phyloP scores from a whole-genome alignment of 2,113 vertebrate species.

The Oncorhynchus keta region DNA sequence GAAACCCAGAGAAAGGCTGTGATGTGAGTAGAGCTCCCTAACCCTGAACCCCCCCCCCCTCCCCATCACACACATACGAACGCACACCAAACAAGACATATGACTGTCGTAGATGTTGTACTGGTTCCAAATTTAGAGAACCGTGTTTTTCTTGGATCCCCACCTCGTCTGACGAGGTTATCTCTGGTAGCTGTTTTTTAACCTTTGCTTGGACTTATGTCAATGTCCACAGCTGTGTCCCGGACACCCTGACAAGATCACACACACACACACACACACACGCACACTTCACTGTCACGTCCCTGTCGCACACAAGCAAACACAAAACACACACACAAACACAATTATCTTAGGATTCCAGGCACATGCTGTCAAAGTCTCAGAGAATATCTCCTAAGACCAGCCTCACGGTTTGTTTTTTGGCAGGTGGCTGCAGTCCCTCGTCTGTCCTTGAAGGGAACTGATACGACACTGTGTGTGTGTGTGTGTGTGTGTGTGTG shows the following conservation, averaged over 20 bases:
- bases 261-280: not conserved
- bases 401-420: slow-evolving; percentile 41
- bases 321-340: slow-evolving; percentile 3
- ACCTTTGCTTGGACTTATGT: slow-evolving; percentile 26
- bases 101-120: slow-evolving; percentile 19
- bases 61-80: not conserved
- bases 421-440: slow-evolving; percentile 48
- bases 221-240: slow-evolving; percentile 17
- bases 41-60: slow-evolving; percentile 13
- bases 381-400: slow-evolving; percentile 49
- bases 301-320: not conserved
- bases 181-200: slow-evolving; percentile 22
- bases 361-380: slow-evolving; percentile 48
- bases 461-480: slow-evolving; percentile 18
- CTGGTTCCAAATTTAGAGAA: slow-evolving; percentile 21
- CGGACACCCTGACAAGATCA: slow-evolving; percentile 4
- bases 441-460: slow-evolving; percentile 47
- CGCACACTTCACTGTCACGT: not conserved
- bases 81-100: slow-evolving; percentile 9
- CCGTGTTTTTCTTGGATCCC: slow-evolving; percentile 8
- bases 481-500: too few species aligned
- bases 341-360: slow-evolving; percentile 56
- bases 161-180: slow-evolving; percentile 24
- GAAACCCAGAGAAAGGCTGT: slow-evolving; percentile 79
- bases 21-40: slow-evolving; percentile 68